These are phyloP conservation scores for Catonia carolina DNA, from an alignment of 2,888 invertebrate genomes.

Conservation along the genomic window DNA sequence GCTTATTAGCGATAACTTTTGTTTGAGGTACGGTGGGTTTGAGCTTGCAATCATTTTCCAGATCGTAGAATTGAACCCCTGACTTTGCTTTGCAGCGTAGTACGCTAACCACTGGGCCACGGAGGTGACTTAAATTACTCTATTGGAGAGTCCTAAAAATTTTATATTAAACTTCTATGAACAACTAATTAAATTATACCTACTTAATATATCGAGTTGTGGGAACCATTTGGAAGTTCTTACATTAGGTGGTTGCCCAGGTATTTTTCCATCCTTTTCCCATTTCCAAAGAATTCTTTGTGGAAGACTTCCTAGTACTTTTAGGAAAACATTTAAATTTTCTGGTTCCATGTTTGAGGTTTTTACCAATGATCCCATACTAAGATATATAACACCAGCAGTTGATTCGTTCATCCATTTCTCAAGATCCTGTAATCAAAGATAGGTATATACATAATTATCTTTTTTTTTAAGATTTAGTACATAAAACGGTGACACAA, in stretches of 20 bases:
- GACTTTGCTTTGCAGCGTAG: too few species aligned
- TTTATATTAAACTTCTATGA: too few species aligned
- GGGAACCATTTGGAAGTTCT: slow-evolving; percentile 25
- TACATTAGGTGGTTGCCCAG: slow-evolving; percentile 22
- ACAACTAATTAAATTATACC: too few species aligned
- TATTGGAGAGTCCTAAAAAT: too few species aligned
- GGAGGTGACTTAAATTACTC: too few species aligned
- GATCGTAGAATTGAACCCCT: too few species aligned
- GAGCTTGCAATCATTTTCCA: too few species aligned
- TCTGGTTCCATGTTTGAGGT: slow-evolving; percentile 16
- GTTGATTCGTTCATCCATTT: slow-evolving; percentile 21
- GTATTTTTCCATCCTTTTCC: slow-evolving; percentile 17
- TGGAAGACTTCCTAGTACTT: slow-evolving; percentile 17
- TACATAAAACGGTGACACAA: slow-evolving; percentile 20
- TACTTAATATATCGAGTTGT: slow-evolving; percentile 3
- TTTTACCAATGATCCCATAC: slow-evolving; percentile 21
- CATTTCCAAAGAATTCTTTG: slow-evolving; percentile 26
- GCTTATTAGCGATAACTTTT: neutral
- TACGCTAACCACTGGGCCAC: too few species aligned
- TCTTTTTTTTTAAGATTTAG: too few species aligned
- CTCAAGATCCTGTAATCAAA: slow-evolving; percentile 23
- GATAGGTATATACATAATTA: too few species aligned
- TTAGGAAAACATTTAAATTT: slow-evolving; percentile 17
- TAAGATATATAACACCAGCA: slow-evolving; percentile 26
- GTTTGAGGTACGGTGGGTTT: neutral